Conservation (phyloP, 1,140 invertebrate species). For the Drosophila nikananu region DNA sequence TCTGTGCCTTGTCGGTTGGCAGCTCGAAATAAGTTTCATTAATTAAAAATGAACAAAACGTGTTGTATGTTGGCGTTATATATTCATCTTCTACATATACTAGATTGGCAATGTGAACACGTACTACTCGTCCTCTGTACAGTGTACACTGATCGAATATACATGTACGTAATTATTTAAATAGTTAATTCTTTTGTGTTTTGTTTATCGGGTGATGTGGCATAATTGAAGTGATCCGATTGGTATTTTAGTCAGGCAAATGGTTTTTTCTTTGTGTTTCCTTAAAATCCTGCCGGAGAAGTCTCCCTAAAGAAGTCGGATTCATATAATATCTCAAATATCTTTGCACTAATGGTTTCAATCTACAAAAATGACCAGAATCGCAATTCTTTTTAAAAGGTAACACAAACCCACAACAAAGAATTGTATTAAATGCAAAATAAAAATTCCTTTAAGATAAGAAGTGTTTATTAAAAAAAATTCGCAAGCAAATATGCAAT, state of each 20-base stretch:
- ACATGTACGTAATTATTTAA: constrained; percentile 35
- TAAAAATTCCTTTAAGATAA: constrained; percentile 24
- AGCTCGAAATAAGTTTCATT: constrained; percentile 73
- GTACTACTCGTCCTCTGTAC: constrained; percentile 29
- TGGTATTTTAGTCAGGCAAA: constrained; percentile 25
- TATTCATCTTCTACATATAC: constrained; percentile 49
- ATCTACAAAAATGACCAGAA: background rate
- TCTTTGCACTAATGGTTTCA: background rate
- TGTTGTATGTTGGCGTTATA: constrained; percentile 59
- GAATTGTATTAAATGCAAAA: constrained; percentile 13
- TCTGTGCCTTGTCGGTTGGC: constrained; percentile 42
- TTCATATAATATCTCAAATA: constrained; percentile 14
- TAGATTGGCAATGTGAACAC: constrained; percentile 58
- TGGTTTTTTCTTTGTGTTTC: background rate
- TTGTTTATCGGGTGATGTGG: constrained; percentile 40
- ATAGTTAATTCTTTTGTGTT: constrained; percentile 35
- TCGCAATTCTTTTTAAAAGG: too few relatives aligned
- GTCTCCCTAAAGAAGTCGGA: constrained; percentile 4
- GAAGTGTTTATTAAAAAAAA: constrained; percentile 22
- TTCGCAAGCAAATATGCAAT: constrained; percentile 12
- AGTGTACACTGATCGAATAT: constrained; percentile 14
- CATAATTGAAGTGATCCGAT: constrained; percentile 41
- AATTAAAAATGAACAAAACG: constrained; percentile 80
- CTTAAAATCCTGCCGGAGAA: background rate
- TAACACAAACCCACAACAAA: background rate